Base-by-base conservation (phyloP, 2,113 vertebrate genomes). In the Muntiacus muntjak region DNA sequence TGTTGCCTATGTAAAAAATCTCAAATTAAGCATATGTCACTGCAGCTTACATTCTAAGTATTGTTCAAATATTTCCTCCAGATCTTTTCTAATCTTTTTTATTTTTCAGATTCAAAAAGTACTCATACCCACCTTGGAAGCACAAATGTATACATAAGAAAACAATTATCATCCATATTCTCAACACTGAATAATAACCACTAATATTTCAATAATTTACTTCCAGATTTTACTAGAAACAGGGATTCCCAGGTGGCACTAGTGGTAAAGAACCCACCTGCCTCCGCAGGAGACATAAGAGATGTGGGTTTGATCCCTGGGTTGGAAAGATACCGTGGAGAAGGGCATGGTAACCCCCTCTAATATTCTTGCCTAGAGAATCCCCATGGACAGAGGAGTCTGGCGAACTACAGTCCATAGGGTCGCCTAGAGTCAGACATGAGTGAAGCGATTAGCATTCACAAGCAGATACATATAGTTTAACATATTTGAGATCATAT, bases 31-130 rank as follows among this genome's bases (percentile, higher is more conserved):
- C 58, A 90, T 50, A 78, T 9, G 85, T n/a, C 26, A 81, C 36
- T 40, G 15, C 5, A 93, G 40, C 21, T 91, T 91, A 47, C 78
- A 74, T 52, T 91, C 40, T 92, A 96, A 96, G 23, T 89, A 83
- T 7, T 94, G 7, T 25, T 84, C 50, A 92, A 93, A 60, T 93
- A 85, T 64, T 89, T 91, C n/a, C 16, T 85, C 52, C 67, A 64
- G 60, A 64, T 33, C 85, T 95, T 96, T 79, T 60, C 55, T 78
- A 93, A 26, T 93, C 17, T 78, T 67, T n/a, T 67, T n/a, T 19
- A n/a, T 89, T 86, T 86, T 83, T 71, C 62, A 96, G 60, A 97
- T 79, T 96, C 25, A 87, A 89, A 92, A 96, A 93, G 26, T 89
- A 93, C 47, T 88, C 23, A 83, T 36, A 10, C 6, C 33, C 43